Conservation (phyloP, 2,888 invertebrate species). For the Phyllotreta striolata region DNA sequence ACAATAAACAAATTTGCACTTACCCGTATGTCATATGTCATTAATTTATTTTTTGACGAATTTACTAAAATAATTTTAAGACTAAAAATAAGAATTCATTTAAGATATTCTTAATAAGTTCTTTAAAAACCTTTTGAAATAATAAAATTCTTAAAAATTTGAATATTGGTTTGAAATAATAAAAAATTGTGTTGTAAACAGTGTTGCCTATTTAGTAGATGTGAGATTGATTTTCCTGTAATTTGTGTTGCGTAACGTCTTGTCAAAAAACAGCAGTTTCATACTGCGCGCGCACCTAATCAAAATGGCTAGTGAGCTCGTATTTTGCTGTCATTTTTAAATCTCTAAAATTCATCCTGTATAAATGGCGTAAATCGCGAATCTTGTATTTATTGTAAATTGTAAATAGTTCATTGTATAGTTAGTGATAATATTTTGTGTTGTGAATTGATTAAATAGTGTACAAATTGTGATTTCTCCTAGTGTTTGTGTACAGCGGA, state of each 20-base stretch:
- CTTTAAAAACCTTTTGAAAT: too few species aligned
- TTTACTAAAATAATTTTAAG: too few species aligned
- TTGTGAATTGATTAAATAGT: constrained; percentile 60
- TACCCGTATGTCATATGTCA: too few species aligned
- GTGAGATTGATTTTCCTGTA: constrained; percentile 10
- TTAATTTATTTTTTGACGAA: too few species aligned
- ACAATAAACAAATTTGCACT: too few species aligned
- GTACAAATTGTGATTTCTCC: constrained; percentile 66
- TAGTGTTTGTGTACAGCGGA: constrained; percentile 70
- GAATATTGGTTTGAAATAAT: neutral
- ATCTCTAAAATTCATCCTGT: constrained; percentile 70
- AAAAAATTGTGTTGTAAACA: neutral
- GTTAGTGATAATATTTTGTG: constrained; percentile 75
- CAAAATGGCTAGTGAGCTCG: constrained; percentile 62
- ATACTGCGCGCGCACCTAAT: constrained; percentile 50
- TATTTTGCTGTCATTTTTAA: constrained; percentile 61
- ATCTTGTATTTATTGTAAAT: constrained; percentile 73
- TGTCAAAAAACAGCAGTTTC: constrained; percentile 35
- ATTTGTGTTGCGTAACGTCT: constrained; percentile 32
- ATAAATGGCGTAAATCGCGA: constrained; percentile 73
- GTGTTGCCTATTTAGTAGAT: constrained; percentile 1
- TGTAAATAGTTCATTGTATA: constrained; percentile 78
- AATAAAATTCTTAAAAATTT: too few species aligned
- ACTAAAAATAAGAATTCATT: too few species aligned
- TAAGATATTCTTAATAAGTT: too few species aligned